Conservation (phyloP, 2,888 invertebrate species). For the Lasioglossum marginatum region DNA sequence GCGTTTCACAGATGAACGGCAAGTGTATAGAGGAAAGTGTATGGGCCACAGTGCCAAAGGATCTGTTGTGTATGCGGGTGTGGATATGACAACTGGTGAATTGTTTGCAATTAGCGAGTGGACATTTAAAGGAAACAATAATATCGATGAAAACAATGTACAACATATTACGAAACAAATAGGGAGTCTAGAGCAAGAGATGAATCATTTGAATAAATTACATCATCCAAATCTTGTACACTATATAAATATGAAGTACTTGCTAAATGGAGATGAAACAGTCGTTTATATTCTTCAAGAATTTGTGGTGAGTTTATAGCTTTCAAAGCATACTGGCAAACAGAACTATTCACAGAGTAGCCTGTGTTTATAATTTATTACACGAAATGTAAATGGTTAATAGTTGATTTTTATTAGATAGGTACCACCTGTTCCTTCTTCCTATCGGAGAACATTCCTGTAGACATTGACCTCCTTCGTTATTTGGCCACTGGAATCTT, state of each 20-base stretch:
- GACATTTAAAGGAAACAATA: slow-evolving; percentile 85
- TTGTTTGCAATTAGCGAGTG: slow-evolving; percentile 91
- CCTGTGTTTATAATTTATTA: not conserved
- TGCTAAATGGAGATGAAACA: slow-evolving; percentile 87
- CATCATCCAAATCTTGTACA: slow-evolving; percentile 90
- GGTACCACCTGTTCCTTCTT: slow-evolving; percentile 85
- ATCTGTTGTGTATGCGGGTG: slow-evolving; percentile 90
- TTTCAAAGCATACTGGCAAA: not conserved
- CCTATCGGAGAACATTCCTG: slow-evolving; percentile 85
- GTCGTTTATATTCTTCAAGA: slow-evolving; percentile 90
- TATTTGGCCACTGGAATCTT: slow-evolving; percentile 90
- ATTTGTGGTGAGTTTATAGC: slow-evolving; percentile 85
- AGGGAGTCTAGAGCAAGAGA: slow-evolving; percentile 91
- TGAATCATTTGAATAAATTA: slow-evolving; percentile 89
- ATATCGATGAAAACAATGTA: slow-evolving; percentile 72
- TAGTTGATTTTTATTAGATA: slow-evolving; percentile 72
- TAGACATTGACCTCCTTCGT: slow-evolving; percentile 87
- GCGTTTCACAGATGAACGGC: slow-evolving; percentile 84
- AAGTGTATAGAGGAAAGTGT: slow-evolving; percentile 91
- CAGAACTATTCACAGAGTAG: not conserved
- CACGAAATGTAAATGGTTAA: not conserved
- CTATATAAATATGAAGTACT: slow-evolving; percentile 90
- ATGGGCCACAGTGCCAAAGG: slow-evolving; percentile 91
- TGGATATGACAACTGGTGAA: slow-evolving; percentile 91
- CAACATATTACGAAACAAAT: slow-evolving; percentile 86